Percentiles rank a stretch among this genome's conserved stretches.
These are phyloP conservation scores for Pararge aegeria DNA, from an alignment of 1,140 invertebrate species.

Conservation along the genomic window DNA sequence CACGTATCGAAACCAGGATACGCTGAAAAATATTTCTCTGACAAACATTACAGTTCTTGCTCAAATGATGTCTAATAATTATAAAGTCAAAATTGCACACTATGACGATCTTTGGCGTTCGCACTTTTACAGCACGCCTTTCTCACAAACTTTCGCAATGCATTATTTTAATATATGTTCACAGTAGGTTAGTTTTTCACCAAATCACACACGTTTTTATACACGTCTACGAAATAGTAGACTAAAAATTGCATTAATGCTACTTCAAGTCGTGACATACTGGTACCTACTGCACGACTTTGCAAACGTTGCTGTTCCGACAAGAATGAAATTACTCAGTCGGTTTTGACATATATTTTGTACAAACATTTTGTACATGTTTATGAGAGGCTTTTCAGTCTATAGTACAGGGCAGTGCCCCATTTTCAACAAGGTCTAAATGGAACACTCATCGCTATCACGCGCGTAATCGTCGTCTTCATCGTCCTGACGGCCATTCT, in stretches of 20 bases:
- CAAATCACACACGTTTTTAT: too few relatives aligned
- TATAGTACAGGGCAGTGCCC: slow-evolving; percentile 28
- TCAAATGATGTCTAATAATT: slow-evolving; percentile 19
- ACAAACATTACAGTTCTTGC: slow-evolving; percentile 23
- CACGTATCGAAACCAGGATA: slow-evolving; percentile 68
- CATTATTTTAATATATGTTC: neutral
- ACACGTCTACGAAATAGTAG: too few relatives aligned
- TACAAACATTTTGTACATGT: too few relatives aligned
- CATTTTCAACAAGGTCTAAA: slow-evolving; percentile 45
- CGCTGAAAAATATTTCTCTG: slow-evolving; percentile 70
- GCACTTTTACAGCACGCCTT: slow-evolving; percentile 23
- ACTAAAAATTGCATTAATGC: too few relatives aligned
- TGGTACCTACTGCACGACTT: too few relatives aligned
- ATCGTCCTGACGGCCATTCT: slow-evolving; percentile 55
- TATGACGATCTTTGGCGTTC: slow-evolving; percentile 56
- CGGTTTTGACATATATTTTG: too few relatives aligned
- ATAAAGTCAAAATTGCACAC: slow-evolving; percentile 42
- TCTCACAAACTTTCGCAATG: neutral
- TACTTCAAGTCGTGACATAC: too few relatives aligned
- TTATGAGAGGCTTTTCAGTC: slow-evolving; percentile 23
- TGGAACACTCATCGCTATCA: slow-evolving; percentile 82
- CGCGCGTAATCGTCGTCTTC: slow-evolving; percentile 80
- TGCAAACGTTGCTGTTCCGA: too few relatives aligned
- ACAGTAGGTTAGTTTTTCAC: too few relatives aligned
- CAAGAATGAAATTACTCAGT: too few relatives aligned